Base-by-base conservation (phyloP, 2,797 vertebrate species). In the Eulemur albifrons region DNA sequence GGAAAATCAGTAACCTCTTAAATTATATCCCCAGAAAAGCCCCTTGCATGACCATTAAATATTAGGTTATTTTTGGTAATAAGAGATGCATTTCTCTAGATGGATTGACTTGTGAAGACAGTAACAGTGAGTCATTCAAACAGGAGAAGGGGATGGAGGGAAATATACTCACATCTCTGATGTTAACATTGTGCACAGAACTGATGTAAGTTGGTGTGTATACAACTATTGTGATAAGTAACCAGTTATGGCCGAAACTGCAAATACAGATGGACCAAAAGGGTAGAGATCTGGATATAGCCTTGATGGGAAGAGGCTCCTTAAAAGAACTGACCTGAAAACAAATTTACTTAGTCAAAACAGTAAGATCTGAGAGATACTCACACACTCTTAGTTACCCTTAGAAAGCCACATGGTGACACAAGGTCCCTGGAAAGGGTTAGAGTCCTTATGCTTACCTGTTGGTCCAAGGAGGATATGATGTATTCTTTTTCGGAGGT, bases 181-280 rank as follows among this genome's bases (percentile, higher is more conserved):
- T 98, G 98, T 99, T 98, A 86, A 99, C 98, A 95, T 99, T 98
- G 97, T 99, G 98, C 82, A 99, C 89, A 5, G 95, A 97, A 97
- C 98, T 96, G 98, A 99, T 99, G 97, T 99, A 99, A 3, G 96
- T 99, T 85, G 99, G 99, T 94, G 98, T 98, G 11, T 99, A 99
- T 70, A 98, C 98, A 82, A 98, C 88, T 90, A 99, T 92, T 13
- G 98, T 98, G 98, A 98, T 99, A 96, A 98, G 98, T 27, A 99
- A 94, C 99, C 99, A 99, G 97, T 99, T 99, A 7, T 98, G 95
- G 93, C 98, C 98, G 98, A 99, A 99, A 98, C 98, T 98, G 84
- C 99, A 91, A 35, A 99, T 0, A 73, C 98, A 98, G 88, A 99
- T 98, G 50, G 99, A 98, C 99, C 99, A 99, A 69, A 99, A 97